Evolutionary conservation across 1,140 invertebrate species (phyloP), one percentile per base, ranked within the genome.

Genomic region (Musca domestica): DNA sequence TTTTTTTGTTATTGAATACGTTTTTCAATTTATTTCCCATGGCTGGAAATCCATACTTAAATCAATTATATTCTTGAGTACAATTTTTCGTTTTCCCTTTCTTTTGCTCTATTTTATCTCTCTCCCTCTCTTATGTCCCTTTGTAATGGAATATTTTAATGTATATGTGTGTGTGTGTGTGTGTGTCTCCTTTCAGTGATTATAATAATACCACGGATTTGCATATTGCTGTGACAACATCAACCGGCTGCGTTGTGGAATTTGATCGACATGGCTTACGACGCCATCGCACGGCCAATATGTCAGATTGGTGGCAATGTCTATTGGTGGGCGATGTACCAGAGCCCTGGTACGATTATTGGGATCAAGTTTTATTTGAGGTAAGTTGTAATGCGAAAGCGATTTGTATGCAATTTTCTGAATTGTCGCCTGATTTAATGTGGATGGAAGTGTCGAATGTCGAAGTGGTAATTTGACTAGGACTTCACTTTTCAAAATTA

Each of bases 221-320:
- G 58, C 92, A 94, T 80, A 93, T 93, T 81, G 91, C 91, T 49
- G 87, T 94, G 66, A 93, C 91, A 52, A 90, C 88, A 73, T 92
- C 90, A 61, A 84, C 84, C 68, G 90, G 91, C 58, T 84, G 84
- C 76, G 89, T 93, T 19, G 87, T 91, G 67, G 92, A 93, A 83
- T 93, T 90, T 82, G 90, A 92, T 85, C 86, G 86, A 72, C 82
- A 88, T 73, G 92, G 92, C 22, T 83, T 93, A 14, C 78, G 67
- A 61, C 76, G 75, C 25, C 77, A 80, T 71, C 76, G 74, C 19
- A 71, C 84, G 83, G 70, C 80, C 73, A 69, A 85, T 85, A 80
- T 78, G 80, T 74, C 77, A 19, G 77, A 83, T 84, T 77, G 76
- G 80, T 77, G 78, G 85, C 88, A 91, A 80, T 92, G 90, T 80